Evolutionary conservation across 1,140 invertebrate species (phyloP), one percentile per base, ranked within the genome.

Genomic region (Cephus cinctus): DNA sequence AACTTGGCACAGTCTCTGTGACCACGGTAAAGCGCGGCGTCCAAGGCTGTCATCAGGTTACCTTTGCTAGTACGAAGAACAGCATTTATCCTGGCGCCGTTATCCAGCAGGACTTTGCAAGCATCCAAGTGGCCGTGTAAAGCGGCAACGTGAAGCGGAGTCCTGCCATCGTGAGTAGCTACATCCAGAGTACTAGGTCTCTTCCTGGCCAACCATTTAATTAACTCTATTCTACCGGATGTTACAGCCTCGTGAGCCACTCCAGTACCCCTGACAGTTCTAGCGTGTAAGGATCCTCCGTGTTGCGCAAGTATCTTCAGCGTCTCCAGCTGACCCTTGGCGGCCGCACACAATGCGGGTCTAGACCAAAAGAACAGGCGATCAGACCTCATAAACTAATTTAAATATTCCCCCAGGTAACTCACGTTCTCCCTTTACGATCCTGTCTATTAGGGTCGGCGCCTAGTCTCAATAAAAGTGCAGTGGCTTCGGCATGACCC

Each of bases 81-180:
- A 0, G 86, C 83, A 71, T 96, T 96, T 1, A 95, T 82, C 61
- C 89, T 82, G 0, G 88, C 89, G 0, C 87, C 85, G 32, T 85
- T 80, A 65, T 95, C 92, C 27, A 96, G 71, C 3, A 96, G 73
- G 22, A 94, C 78, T 76, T 94, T 94, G 74, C 94, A 96, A 69
- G 97, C 85, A 75, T 96, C 94, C 1, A 96, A 82, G 70, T 98
- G 92, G 60, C 98, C 96, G 62, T 93, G 91, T 25, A 94, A 82
- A 0, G 96, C 94, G 0, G 96, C 94, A 31, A 98, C 88, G 73
- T 99, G 97, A 18, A 99, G 77, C 12, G 93, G 85, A 23, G 91
- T 94, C 53, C 94, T 83, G 0, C 96, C 96, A 64, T 96, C 93
- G 58, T 92, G 90, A 65, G 98, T 98, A 8, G 89, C 84, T 11